Evolutionary conservation across 2,888 invertebrate species (phyloP), one percentile per base, ranked within the genome.

Genomic region (Trissolcus japonicus): DNA sequence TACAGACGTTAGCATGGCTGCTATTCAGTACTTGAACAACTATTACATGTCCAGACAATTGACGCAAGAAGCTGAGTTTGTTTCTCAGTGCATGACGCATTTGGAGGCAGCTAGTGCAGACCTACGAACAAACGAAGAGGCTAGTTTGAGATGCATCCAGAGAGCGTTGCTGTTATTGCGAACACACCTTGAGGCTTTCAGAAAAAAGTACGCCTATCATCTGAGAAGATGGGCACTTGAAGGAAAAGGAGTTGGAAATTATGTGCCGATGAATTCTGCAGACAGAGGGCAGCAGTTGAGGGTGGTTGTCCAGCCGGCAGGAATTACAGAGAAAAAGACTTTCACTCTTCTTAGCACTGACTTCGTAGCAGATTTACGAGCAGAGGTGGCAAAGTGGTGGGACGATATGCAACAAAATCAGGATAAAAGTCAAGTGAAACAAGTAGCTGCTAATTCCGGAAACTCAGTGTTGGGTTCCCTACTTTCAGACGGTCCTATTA

Each of bases 321-420:
- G 96, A 16, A 93, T 96, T 46, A 94, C 95, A 0, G 96, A 97
- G 78, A 94, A 97, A 86, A 95, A 95, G 17, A 91, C 94, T 17
- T 90, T 98, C 13, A 93, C 95, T 81, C 91, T 98, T 89, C 92
- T 95, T 80, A 94, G 94, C 50, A 93, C 94, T n/a, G 97, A 98
- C 90, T 93, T 95, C 79, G 94, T 98, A 25, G 97, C 97, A 3
- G 98, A 98, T 88, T 90, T 98, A 62, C 91, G 98, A 78, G 98
- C 98, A 0, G 98, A 98, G 91, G 96, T 98, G 66, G 95, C 96
- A n/a, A 94, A 95, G 80, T 98, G 97, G 97, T 97, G 97, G 95
- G 96, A 97, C 78, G 88, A 89, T 25, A 87, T 90, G 2, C 90
- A 90, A 71, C 73, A 77, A 0, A 65, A 56, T 2, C 76, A 77